Evolutionary conservation across 2,888 invertebrate genomes (phyloP), one percentile per base, ranked within the genome.

Genomic region (Agrotis ipsilon): DNA sequence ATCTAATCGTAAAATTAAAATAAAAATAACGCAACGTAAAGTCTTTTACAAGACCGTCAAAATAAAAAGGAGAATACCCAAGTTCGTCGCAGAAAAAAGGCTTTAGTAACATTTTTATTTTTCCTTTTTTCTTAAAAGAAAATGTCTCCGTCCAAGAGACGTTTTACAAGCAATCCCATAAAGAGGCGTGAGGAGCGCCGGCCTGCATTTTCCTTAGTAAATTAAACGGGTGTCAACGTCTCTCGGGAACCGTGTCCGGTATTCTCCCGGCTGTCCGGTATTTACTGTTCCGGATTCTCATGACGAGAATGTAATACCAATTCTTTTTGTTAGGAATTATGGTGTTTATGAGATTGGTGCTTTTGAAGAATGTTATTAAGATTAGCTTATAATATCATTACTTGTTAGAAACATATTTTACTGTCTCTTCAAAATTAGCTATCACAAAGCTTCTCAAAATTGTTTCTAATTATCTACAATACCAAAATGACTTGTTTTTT

Each of bases 151-250:
- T 39, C 60, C 64, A 54, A 68, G 55, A 24, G 51, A 72, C 27
- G 60, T 69, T 73, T 65, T 66, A 72, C 81, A 75, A 61, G 69
- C 71, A 62, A 78, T 78, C 67, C 67, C 61, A 67, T 75, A 81
- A 81, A 78, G 68, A 75, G 49, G 49, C 54, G 68, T 51, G 54
- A 71, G 68, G 64, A 68, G 39, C 55, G 57, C 48, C 70, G 63
- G 49, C 68, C 68, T 64, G 68, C 70, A 67, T 79, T 73, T 78
- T 74, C 76, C 49, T 76, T 59, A 71, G 72, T 79, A 79, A 83
- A 83, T 83, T 81, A 83, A 79, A 74, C 65, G 72, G 68, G 68
- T 76, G 74, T 83, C 83, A 69, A 46, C 72, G 63, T 61, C 66
- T 58, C 71, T 18, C 18, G 63, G 66, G 69, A 68, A 65, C 69